A percentile compares a stretch with the other conserved stretches of the same genome.
These are phyloP conservation scores for Fulmarus glacialis DNA, from an alignment of 2,113 vertebrate species.

Conservation along the genomic window DNA sequence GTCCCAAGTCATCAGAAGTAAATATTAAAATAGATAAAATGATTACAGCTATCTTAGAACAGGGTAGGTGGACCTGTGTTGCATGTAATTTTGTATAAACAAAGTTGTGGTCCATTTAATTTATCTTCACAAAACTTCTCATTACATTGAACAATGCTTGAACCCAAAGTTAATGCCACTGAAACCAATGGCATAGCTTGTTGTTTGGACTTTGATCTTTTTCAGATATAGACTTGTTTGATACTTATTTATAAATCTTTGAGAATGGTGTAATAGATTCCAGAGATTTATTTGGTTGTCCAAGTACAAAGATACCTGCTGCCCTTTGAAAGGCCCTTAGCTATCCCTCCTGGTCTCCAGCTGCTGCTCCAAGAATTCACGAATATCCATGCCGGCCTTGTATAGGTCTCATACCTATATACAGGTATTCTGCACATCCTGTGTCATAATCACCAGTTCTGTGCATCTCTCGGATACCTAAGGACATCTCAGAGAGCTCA, in stretches of 20 bases:
- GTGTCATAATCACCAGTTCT: not conserved
- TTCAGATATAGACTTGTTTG: not conserved
- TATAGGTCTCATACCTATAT: not conserved
- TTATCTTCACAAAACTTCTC: not conserved
- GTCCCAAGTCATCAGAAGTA: not conserved
- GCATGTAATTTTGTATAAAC: not conserved
- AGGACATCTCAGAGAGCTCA: not conserved
- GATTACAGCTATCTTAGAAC: not conserved
- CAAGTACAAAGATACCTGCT: not conserved
- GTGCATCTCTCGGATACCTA: not conserved
- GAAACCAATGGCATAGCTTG: not conserved
- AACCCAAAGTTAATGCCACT: not conserved
- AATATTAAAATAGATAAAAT: constrained; percentile 11
- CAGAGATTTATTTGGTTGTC: not conserved
- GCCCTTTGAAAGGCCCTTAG: not conserved
- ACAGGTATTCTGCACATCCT: not conserved
- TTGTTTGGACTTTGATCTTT: not conserved
- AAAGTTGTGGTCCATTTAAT: not conserved
- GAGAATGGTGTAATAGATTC: not conserved
- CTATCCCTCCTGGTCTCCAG: not conserved
- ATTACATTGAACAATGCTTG: not conserved
- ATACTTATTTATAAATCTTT: not conserved
- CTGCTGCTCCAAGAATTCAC: not conserved
- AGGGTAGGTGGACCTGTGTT: not conserved
- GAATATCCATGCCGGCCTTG: not conserved